A percentile compares a stretch with the other conserved stretches of the same genome.
These are phyloP conservation scores for Malaclemys terrapin DNA, from an alignment of 2,113 vertebrate species.

Conservation along the genomic window DNA sequence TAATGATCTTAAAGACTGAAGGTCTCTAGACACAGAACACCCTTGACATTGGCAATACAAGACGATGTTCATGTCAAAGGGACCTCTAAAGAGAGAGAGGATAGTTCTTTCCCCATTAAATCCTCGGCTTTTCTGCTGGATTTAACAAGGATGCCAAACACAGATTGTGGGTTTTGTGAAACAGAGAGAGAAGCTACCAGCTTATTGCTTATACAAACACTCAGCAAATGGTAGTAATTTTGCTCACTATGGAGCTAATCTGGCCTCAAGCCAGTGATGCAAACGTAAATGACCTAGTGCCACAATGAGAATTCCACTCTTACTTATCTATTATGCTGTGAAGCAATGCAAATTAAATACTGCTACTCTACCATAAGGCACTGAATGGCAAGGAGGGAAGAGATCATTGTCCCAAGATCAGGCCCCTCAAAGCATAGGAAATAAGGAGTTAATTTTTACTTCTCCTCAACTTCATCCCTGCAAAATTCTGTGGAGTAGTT, in stretches of 20 bases:
- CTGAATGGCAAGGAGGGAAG: not conserved
- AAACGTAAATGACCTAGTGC: not conserved
- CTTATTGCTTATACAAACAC: not conserved
- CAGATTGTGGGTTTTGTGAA: not conserved
- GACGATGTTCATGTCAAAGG: not conserved
- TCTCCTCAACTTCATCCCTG: not conserved
- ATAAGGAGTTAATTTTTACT: not conserved
- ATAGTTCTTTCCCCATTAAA: not conserved
- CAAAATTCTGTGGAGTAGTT: not conserved
- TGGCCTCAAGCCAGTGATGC: not conserved
- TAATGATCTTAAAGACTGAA: not conserved
- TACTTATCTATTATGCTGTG: not conserved
- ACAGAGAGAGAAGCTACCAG: not conserved
- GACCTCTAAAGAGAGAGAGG: not conserved
- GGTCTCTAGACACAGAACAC: not conserved
- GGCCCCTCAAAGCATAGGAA: not conserved
- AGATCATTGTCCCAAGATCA: not conserved
- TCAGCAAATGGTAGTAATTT: not conserved
- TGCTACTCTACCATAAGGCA: not conserved
- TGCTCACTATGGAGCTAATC: not conserved
- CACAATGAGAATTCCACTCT: not conserved
- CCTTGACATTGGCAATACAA: not conserved
- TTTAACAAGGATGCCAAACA: not conserved
- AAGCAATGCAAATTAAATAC: not conserved
- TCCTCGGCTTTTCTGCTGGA: not conserved